Base-by-base conservation (phyloP, 2,888 invertebrate species). In the Dolomedes plantarius region DNA sequence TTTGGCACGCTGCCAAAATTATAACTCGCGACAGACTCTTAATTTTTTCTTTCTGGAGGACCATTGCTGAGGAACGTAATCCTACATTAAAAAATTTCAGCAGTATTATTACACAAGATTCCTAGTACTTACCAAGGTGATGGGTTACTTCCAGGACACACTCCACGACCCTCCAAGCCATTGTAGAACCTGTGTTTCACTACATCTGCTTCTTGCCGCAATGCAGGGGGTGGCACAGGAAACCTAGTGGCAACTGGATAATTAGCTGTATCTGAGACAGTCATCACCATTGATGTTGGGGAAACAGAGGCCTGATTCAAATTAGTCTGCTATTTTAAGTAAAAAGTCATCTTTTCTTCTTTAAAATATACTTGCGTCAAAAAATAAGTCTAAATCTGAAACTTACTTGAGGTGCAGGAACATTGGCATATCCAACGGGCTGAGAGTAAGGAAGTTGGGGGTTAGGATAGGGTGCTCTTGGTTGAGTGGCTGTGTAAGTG, bases 111-210 rank as follows among this genome's bases (percentile, higher is more conserved):
- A n/a, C n/a, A n/a, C n/a, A n/a, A n/a, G n/a, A n/a, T n/a, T n/a
- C n/a, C n/a, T n/a, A n/a, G n/a, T n/a, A 76, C 83, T 77, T 32
- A 85, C 83, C 83, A 85, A 68, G 71, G 41, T 6, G 72, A 28
- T 36, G 50, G 29, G 5, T 65, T 50, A 23, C 31, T 72, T 13
- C 56, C 64, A 6, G 71, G 27, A 36, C 39, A 27, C 19, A 36
- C 7, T 28, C 67, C 36, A 62, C 72, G 56, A 39, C 29, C 36
- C 67, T 73, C 73, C 65, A 85, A 31, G 23, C 36, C 71, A 65
- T 31, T 62, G 56, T 77, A 85, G 39, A 67, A 85, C 9, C 83
- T 78, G 46, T 76, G 82, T 31, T 83, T 83, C n/a, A 75, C 41
- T 7, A 83, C 19, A 6, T 65, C 39, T 19, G 71, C 79, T 27